Evolutionary conservation across 2,797 vertebrate genomes (phyloP).

Genomic region (Morelia viridis): DNA sequence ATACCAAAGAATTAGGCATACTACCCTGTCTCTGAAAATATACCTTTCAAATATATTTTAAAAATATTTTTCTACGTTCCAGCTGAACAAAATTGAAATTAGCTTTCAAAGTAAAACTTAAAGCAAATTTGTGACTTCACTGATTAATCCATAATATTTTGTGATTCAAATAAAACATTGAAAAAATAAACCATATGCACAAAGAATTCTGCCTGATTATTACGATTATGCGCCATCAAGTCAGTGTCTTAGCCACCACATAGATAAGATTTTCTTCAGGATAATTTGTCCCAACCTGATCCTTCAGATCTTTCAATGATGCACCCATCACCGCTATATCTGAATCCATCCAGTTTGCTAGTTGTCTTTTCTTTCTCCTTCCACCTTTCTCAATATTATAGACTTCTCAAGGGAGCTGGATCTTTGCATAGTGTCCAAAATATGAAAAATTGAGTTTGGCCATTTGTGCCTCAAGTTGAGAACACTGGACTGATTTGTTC

Average conservation of each 20-base stretch:
- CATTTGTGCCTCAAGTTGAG: neutral
- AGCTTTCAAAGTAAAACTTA: slow-evolving; percentile 30
- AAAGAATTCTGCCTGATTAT: neutral
- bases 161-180: slow-evolving; percentile 6
- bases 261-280: neutral
- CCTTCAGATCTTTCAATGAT: neutral
- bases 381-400: neutral
- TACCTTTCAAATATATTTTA: slow-evolving; percentile 26
- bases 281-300: neutral
- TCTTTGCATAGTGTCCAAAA: neutral
- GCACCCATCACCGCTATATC: neutral
- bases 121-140: neutral
- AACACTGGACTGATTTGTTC: neutral
- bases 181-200: neutral
- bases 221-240: neutral
- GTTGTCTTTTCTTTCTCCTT: neutral
- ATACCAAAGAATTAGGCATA: slow-evolving; percentile 48
- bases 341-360: neutral
- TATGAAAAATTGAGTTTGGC: neutral
- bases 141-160: neutral
- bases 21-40: slow-evolving; percentile 31
- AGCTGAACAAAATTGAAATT: slow-evolving; percentile 22
- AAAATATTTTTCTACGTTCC: slow-evolving; percentile 26
- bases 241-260: neutral
- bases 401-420: neutral